phyloP scores from a whole-genome alignment of 1,140 invertebrate species.

The Thalassaphorura encarpata region DNA sequence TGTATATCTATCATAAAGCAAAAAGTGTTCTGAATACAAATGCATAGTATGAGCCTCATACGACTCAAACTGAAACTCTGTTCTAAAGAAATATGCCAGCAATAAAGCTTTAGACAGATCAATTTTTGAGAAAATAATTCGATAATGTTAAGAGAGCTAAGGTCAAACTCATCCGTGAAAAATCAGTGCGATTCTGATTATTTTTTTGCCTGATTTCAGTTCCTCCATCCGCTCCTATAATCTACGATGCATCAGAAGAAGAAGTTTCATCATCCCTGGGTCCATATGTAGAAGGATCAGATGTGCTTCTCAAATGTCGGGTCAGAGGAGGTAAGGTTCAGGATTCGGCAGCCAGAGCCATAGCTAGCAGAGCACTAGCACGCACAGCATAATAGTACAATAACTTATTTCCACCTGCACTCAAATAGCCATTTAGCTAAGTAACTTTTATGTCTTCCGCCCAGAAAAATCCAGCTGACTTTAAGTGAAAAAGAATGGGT shows the following conservation, averaged over 20 bases:
- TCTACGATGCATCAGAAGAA: constrained; percentile 37
- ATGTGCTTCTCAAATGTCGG: constrained; percentile 38
- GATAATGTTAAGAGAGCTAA: not conserved
- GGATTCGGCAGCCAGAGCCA: too few relatives aligned
- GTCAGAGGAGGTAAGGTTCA: constrained; percentile 40
- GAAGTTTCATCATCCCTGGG: constrained; percentile 36
- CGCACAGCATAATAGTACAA: too few relatives aligned
- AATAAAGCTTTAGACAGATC: not conserved
- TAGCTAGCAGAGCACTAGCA: too few relatives aligned
- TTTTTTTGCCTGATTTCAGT: constrained; percentile 20
- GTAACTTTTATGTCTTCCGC: too few relatives aligned
- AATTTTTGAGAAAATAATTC: not conserved
- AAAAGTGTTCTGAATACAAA: too few relatives aligned
- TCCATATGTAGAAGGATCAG: constrained; percentile 40
- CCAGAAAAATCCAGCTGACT: too few relatives aligned
- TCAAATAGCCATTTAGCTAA: too few relatives aligned
- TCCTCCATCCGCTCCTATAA: constrained; percentile 34
- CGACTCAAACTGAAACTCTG: not conserved
- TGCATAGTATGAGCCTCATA: too few relatives aligned
- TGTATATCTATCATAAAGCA: too few relatives aligned
- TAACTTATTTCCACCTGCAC: too few relatives aligned
- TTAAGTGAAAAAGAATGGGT: too few relatives aligned
- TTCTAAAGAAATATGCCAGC: not conserved
- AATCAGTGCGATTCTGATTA: not conserved
- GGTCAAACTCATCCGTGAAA: not conserved